Base-by-base conservation (phyloP, 2,797 vertebrate genomes). In the Enteromius radiatus region DNA sequence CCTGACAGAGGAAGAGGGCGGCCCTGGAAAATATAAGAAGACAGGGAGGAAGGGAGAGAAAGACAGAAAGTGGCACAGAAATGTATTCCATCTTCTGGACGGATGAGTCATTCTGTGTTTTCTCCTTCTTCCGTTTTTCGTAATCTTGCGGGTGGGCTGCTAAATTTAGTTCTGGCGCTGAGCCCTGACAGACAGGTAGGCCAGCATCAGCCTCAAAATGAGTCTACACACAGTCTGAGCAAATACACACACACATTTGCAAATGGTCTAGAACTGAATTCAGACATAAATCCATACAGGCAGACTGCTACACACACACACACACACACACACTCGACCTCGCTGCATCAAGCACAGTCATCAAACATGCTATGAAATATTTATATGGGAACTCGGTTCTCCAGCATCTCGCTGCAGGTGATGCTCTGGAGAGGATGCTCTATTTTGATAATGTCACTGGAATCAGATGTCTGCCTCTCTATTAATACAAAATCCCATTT, bases 81-180 rank as follows among this genome's bases (percentile, higher is more conserved):
- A 83, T 61, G 8, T 65, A 64, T 67, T 68, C 59, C 76, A 61
- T 78, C 56, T 70, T 85, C 45, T 81, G 64, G 52, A 83, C 3
- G 68, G 67, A 89, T 87, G 88, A 85, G 70, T 88, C 84, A 86
- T 84, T 88, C 85, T 82, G 52, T 76, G 47, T 80, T 65, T 81
- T 78, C 82, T 82, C 41, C 45, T 71, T 45, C 76, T 69, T 31
- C 49, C 26, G 54, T 26, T 91, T 91, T 82, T 89, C 85, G 82
- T 92, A 91, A 93, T 94, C 92, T 92, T 91, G 89, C 59, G 1
- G 54, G 45, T 56, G 47, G 59, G 63, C 84, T 87, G 93, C 93
- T 96, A 95, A 91, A 94, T 95, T 93, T 94, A 95, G 95, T 89
- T 54, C 90, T 92, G 92, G 91, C 92, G 89, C 67, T 71, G 86